A percentile compares a stretch with the other conserved stretches of the same genome.
Evolutionary conservation across 2,797 vertebrate species (phyloP).

Genomic region (Sebastes minor): DNA sequence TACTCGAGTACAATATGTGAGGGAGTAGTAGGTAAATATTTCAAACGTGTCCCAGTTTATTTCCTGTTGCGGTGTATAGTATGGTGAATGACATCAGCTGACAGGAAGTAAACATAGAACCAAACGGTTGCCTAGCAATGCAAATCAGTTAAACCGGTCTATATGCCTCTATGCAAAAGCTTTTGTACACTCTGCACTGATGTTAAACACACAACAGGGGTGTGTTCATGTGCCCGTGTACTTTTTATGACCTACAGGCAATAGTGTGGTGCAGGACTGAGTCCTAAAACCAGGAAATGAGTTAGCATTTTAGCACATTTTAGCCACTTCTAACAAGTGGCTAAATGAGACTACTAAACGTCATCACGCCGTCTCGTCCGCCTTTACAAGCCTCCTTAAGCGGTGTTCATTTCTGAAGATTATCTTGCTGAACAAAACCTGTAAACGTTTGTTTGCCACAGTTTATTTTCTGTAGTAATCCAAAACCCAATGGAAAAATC

Average conservation of each 20-base stretch:
- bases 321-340: too few relatives aligned
- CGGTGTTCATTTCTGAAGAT: too few relatives aligned
- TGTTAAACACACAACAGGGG: neutral
- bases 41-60: neutral
- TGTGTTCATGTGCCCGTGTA: constrained; percentile 16
- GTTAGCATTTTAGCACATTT: too few relatives aligned
- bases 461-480: too few relatives aligned
- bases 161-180: neutral
- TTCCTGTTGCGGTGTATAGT: neutral
- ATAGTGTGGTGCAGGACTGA: neutral
- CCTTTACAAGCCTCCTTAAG: too few relatives aligned
- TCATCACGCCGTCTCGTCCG: too few relatives aligned
- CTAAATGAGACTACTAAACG: too few relatives aligned
- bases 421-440: too few relatives aligned
- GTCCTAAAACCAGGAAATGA: too few relatives aligned
- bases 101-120: neutral
- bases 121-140: neutral
- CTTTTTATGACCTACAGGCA: constrained; percentile 49
- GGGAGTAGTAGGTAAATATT: neutral
- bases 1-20: neutral
- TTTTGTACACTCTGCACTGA: neutral
- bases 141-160: neutral
- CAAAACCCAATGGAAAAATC: too few relatives aligned
- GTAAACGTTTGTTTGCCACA: too few relatives aligned
- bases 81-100: neutral